Percentiles rank a stretch among this genome's conserved stretches.
Evolutionary conservation across 1,140 invertebrate genomes (phyloP).

Genomic region (Caenorhabditis latens): DNA sequence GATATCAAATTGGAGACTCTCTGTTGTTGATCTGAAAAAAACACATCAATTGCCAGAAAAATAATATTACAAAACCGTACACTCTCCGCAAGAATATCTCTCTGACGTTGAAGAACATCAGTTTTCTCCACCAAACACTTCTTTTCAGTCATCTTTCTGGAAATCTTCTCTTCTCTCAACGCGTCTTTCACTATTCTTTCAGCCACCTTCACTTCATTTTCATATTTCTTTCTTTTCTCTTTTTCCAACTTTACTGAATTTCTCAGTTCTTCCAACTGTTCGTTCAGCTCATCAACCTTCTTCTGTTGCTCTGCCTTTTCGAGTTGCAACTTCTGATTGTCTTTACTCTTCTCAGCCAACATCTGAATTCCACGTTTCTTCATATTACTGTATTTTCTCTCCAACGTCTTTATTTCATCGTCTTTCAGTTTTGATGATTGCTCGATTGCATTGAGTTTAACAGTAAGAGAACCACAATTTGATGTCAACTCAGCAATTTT

Average conservation of each 20-base stretch:
- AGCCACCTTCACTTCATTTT: background rate
- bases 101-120: constrained; percentile 32
- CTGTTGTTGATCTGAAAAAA: no score
- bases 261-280: background rate
- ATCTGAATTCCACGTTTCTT: background rate
- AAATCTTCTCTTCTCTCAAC: background rate
- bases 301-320: background rate
- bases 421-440: background rate
- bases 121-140: background rate
- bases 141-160: background rate
- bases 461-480: no score
- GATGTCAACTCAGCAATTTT: no score
- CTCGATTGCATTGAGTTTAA: background rate
- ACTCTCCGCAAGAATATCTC: constrained; percentile 21
- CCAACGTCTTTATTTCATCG: background rate
- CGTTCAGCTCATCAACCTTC: background rate
- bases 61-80: background rate
- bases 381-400: background rate
- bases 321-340: background rate
- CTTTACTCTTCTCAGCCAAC: background rate
- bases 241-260: background rate
- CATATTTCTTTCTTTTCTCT: background rate
- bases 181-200: background rate
- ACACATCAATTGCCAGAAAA: no score
- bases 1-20: no score